These are phyloP conservation scores for Listronotus bonariensis DNA, from an alignment of 1,140 invertebrate genomes.

Conservation along the genomic window DNA sequence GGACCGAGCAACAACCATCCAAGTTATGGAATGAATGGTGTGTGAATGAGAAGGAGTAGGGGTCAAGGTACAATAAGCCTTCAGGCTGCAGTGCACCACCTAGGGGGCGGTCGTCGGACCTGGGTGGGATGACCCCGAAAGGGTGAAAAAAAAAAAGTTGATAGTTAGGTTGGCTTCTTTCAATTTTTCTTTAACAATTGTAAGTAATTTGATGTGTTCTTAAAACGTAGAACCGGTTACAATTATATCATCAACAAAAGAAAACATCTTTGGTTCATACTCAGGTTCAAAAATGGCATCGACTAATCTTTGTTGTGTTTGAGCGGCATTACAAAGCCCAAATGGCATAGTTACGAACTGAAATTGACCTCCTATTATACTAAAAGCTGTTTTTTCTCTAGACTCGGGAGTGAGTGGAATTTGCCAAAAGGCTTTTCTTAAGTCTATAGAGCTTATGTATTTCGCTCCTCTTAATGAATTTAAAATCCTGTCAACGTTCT, in stretches of 20 bases:
- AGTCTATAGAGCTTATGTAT: slow-evolving; percentile 50
- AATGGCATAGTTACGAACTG: slow-evolving; percentile 47
- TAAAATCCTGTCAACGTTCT: slow-evolving; percentile 44
- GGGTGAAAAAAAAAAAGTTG: no score
- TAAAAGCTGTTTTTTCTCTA: slow-evolving; percentile 53
- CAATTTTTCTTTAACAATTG: slow-evolving; percentile 35
- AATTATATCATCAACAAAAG: slow-evolving; percentile 52
- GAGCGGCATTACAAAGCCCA: slow-evolving; percentile 51
- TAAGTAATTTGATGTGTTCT: slow-evolving; percentile 46
- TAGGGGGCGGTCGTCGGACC: no score
- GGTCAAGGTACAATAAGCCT: no score
- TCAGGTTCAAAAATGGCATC: slow-evolving; percentile 51
- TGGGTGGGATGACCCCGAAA: no score
- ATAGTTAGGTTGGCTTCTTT: slow-evolving; percentile 40
- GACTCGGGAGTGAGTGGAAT: slow-evolving; percentile 44
- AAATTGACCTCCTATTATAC: slow-evolving; percentile 50
- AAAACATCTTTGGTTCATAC: slow-evolving; percentile 45
- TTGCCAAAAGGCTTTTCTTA: slow-evolving; percentile 52
- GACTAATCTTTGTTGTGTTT: slow-evolving; percentile 54
- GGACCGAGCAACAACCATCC: no score
- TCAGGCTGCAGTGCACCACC: no score
- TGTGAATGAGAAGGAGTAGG: no score
- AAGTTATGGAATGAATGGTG: no score
- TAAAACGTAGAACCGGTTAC: slow-evolving; percentile 50
- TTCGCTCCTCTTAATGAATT: slow-evolving; percentile 44